Evolutionary conservation across 2,888 invertebrate genomes (phyloP), one percentile per base, ranked within the genome.

Genomic region (Phalera bucephala): DNA sequence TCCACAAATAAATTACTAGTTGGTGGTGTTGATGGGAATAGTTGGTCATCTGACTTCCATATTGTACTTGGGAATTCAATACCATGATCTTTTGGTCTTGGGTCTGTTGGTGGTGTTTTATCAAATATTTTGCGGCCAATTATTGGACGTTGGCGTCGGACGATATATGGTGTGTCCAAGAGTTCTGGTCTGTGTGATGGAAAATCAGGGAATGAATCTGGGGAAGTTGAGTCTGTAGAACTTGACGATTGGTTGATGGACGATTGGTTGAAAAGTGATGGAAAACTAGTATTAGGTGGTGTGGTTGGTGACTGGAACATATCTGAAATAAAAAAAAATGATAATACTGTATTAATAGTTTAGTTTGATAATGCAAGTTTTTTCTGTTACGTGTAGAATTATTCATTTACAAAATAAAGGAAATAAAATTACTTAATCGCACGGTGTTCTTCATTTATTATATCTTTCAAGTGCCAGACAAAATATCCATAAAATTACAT

Each of bases 141-240:
- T 1, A 85, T 85, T 1, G 86, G 78, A 0, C 83, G 48, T 33
- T 69, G 72, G 2, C 64, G 61, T 45, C 61, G 41, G 1, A 46
- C 39, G 0, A 39, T 30, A 6, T 52, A 52, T 1, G 75, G 69
- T 1, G 66, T 57, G 1, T 66, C 51, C 28, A 25, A 38, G 25
- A 33, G 38, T 39, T 31, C n/a, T n/a, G n/a, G 21, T 45, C 50
- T 2, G n/a, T 39, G 36, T 23, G 49, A 52, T 19, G 72, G 40
- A n/a, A n/a, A n/a, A 20, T 80, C 80, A 0, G 72, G 72, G 32
- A 72, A 83, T 0, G 73, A 67, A n/a, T 84, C 87, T 0, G 87
- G 84, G n/a, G 87, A 85, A 1, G 67, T 71, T 0, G 83, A 83
- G 27, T 88, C 86, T 0, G 83, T 63, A 0, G 87, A 87, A 36